These are phyloP conservation scores for Mormyrus hasselquistii DNA, from an alignment of 2,797 vertebrate genomes.

Conservation along the genomic window DNA sequence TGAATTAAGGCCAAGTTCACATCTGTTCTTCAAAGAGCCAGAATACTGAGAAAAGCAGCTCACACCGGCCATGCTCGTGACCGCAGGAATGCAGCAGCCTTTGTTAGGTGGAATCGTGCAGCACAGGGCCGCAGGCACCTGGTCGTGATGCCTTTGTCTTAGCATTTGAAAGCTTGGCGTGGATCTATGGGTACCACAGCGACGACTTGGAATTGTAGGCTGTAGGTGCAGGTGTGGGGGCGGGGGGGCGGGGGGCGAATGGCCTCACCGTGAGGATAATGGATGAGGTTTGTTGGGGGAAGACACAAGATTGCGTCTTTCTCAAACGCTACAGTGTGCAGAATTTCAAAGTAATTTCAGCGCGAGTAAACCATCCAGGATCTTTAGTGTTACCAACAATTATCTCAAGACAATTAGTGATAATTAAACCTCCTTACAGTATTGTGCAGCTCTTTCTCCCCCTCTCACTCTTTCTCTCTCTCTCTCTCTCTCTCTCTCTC, in stretches of 20 bases:
- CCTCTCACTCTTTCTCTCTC: conserved; percentile 17
- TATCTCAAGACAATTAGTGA: conserved; percentile 42
- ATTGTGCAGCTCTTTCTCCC: conserved; percentile 34
- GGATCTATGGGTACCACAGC: background rate
- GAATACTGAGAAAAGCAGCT: background rate
- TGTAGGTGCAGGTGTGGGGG: background rate
- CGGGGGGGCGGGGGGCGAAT: background rate
- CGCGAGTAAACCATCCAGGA: conserved; percentile 45
- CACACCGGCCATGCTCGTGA: background rate
- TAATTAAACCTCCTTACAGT: conserved; percentile 40
- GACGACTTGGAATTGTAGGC: background rate
- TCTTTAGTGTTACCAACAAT: conserved; percentile 42
- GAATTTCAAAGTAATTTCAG: conserved; percentile 53
- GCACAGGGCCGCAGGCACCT: background rate
- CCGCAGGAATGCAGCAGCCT: background rate
- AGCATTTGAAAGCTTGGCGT: background rate
- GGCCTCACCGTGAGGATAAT: background rate
- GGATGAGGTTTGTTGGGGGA: background rate
- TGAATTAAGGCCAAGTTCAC: background rate
- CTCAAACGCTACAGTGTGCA: conserved; percentile 25
- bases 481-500: conserved; percentile 26
- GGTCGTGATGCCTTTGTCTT: background rate
- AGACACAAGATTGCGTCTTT: background rate
- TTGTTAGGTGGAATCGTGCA: background rate
- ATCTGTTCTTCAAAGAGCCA: background rate